Evolutionary conservation across 2,113 vertebrate genomes (phyloP).

Genomic region (Lepidiolamprologus cunningtoni): DNA sequence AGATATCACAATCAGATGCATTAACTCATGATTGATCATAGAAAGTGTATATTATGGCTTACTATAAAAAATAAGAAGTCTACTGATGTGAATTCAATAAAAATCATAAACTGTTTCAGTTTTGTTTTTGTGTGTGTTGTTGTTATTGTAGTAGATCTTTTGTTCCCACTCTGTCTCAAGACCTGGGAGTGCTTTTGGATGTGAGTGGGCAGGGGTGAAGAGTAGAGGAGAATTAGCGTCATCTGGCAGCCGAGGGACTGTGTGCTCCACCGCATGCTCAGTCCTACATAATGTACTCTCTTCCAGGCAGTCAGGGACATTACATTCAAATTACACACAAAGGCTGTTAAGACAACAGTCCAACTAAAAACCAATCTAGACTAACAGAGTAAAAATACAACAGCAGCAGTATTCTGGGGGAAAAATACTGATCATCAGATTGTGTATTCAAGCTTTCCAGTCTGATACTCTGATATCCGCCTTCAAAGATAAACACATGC

Average conservation of each 20-base stretch:
- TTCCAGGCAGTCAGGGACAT: slow-evolving; percentile 6
- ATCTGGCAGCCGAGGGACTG: slow-evolving; percentile 25
- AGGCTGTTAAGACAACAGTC: slow-evolving; percentile 3
- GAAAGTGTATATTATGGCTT: background rate
- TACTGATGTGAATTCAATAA: background rate
- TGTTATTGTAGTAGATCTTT: background rate
- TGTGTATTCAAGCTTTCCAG: background rate
- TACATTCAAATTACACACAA: slow-evolving; percentile 9
- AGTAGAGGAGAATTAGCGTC: background rate
- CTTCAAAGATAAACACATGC: slow-evolving; percentile 22
- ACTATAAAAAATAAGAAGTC: background rate
- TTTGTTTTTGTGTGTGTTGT: background rate
- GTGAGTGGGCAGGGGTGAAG: background rate
- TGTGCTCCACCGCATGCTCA: background rate
- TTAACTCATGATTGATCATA: background rate
- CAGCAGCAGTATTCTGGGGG: background rate
- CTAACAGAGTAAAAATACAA: background rate
- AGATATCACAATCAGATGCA: background rate
- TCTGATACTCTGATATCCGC: background rate
- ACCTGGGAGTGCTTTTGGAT: slow-evolving; percentile 2
- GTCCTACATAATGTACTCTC: slow-evolving; percentile 3
- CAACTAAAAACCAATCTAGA: background rate
- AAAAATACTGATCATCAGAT: background rate
- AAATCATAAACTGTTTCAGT: background rate
- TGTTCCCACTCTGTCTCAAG: background rate